Base-by-base conservation (phyloP, 1,140 invertebrate species). In the Calephelis nemesis region DNA sequence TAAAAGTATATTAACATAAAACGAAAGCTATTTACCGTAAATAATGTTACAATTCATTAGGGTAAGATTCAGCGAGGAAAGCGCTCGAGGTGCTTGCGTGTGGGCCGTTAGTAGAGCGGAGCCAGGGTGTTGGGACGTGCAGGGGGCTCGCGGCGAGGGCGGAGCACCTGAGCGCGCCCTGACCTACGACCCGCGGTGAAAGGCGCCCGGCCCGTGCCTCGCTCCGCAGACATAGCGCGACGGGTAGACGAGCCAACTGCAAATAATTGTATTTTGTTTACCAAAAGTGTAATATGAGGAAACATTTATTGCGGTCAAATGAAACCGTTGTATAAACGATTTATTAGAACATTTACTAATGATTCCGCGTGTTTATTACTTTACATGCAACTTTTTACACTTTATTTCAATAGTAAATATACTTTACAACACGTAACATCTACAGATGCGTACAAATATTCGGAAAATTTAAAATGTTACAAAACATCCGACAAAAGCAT, bases 121-220 rank as follows among this genome's bases (percentile, higher is more conserved):
- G 65, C 15, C 15, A 52, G 72, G 65, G 76, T 75, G 67, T 63
- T 62, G 68, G 63, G 71, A 76, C 67, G 68, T 50, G 49, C 58
- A 66, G 62, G 70, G 63, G 72, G 65, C 68, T 45, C 3, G 42
- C 30, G 77, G 74, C 73, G 79, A 82, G 87, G 87, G 86, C 85
- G 85, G 86, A 85, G 85, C 86, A 86, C 87, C 87, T 85, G 87
- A 90, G 87, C 82, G 85, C 88, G 88, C 85, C 88, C 88, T 90
- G 88, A 90, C 88, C 88, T 88, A 73, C 85, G 88, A 90, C 88
- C 88, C 72, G 86, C 81, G 86, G 88, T 90, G 88, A 90, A 90
- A 90, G 86, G 85, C 85, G 85, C 52, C 30, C 52, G 52, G 52
- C 52, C 52, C 52, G 52, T 58, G 54, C 54, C 15, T 60, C 54